A percentile compares a stretch with the other conserved stretches of the same genome.
Evolutionary conservation across 1,140 invertebrate species (phyloP).

Genomic region (Brachionus rotundiformis): DNA sequence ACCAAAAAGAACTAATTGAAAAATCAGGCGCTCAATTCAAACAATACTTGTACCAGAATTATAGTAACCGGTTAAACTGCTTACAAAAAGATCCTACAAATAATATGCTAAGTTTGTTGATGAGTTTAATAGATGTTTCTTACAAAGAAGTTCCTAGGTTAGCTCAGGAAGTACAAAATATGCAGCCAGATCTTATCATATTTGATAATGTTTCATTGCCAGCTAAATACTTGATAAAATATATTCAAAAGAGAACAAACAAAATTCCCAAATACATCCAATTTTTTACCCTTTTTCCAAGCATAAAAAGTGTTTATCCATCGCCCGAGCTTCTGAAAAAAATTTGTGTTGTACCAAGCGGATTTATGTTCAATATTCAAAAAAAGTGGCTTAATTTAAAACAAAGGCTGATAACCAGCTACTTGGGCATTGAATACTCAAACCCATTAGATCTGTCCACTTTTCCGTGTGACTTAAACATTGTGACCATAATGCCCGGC

Average conservation of each 20-base stretch:
- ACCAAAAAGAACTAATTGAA: conserved; percentile 21
- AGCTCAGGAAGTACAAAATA: not conserved
- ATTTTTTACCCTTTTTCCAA: conserved; percentile 1
- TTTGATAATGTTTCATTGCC: not conserved
- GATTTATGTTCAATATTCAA: not conserved
- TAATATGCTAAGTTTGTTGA: not conserved
- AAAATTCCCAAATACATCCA: not conserved
- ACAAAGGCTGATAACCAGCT: not conserved
- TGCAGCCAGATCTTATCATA: not conserved
- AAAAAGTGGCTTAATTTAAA: not conserved
- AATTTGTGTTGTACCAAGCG: not conserved
- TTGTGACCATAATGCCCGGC: conserved; percentile 5
- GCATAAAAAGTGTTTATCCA: conserved; percentile 14
- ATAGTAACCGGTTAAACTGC: not conserved
- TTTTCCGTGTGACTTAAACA: not conserved
- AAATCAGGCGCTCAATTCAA: conserved; percentile 11
- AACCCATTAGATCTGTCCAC: not conserved
- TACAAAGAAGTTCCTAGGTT: not conserved
- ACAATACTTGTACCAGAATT: not conserved
- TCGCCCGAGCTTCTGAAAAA: not conserved
- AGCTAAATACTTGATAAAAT: not conserved
- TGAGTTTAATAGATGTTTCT: not conserved
- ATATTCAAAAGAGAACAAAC: not conserved
- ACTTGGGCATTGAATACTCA: not conserved
- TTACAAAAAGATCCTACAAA: not conserved